phyloP scores from a whole-genome alignment of 2,797 vertebrate species.

The Pampus argenteus region DNA sequence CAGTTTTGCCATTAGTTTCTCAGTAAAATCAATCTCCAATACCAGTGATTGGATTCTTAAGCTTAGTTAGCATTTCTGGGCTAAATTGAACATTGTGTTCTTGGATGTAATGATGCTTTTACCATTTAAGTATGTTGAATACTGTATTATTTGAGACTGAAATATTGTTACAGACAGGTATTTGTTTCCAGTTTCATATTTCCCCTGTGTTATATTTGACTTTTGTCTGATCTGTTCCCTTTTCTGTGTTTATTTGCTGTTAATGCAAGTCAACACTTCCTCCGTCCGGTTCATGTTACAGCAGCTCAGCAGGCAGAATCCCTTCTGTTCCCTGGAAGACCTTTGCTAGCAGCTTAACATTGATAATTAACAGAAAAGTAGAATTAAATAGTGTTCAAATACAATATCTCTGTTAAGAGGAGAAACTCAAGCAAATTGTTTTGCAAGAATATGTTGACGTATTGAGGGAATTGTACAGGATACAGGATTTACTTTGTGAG shows the following conservation, averaged over 20 bases:
- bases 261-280: constrained; percentile 52
- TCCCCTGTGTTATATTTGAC: constrained; percentile 6
- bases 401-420: constrained; percentile 13
- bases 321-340: constrained; percentile 36
- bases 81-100: background rate
- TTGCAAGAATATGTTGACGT: background rate
- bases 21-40: background rate
- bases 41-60: background rate
- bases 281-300: constrained; percentile 51
- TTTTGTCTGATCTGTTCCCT: background rate
- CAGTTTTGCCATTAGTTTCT: constrained; percentile 8
- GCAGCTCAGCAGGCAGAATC: constrained; percentile 31
- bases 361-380: constrained; percentile 26
- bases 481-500: background rate
- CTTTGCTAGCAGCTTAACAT: constrained; percentile 37
- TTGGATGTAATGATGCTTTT: background rate
- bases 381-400: constrained; percentile 8
- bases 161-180: background rate
- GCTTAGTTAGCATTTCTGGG: background rate
- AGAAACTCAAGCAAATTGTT: background rate
- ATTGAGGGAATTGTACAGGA: background rate
- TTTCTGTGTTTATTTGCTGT: constrained; percentile 19
- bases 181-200: constrained; percentile 2
- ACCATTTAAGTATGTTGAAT: too few relatives aligned
- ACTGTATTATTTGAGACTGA: background rate